phyloP scores from a whole-genome alignment of 2,113 vertebrate species.

The Miniopterus natalensis region DNA sequence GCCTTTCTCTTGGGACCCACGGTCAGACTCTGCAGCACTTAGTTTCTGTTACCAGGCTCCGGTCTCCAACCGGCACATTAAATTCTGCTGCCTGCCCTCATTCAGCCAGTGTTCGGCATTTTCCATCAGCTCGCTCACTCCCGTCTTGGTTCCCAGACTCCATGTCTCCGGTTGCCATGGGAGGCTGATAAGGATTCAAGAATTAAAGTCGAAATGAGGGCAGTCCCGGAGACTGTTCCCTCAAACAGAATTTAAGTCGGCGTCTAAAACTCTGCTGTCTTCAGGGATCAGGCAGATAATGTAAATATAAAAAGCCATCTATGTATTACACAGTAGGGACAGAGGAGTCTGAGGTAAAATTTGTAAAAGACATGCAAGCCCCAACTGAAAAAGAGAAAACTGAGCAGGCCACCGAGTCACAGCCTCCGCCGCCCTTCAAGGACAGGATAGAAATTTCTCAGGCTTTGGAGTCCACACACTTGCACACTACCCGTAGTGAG shows the following conservation, averaged over 20 bases:
- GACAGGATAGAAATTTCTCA: not conserved
- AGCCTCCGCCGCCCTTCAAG: not conserved
- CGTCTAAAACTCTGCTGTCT: not conserved
- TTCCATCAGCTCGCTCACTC: conserved; percentile 31
- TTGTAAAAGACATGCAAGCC: conserved; percentile 50
- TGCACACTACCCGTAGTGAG: not conserved
- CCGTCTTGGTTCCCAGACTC: conserved; percentile 67
- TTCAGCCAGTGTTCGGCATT: conserved; percentile 33
- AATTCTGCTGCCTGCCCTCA: not conserved
- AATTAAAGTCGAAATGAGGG: conserved; percentile 70
- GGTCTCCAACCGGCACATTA: conserved; percentile 35
- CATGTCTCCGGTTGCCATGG: conserved; percentile 71
- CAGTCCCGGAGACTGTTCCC: not conserved
- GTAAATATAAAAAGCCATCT: conserved; percentile 41
- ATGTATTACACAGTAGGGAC: conserved; percentile 11
- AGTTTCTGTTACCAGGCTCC: conserved; percentile 47
- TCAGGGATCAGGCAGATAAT: not conserved
- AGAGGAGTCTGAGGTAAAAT: conserved; percentile 10
- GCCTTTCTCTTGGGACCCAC: conserved; percentile 16
- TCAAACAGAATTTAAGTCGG: conserved; percentile 48
- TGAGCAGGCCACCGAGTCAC: not conserved
- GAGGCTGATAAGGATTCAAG: conserved; percentile 63
- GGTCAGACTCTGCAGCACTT: not conserved
- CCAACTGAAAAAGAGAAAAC: conserved; percentile 29
- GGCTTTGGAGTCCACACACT: not conserved